Conservation (phyloP, 2,797 vertebrate species). For the Anas acuta region DNA sequence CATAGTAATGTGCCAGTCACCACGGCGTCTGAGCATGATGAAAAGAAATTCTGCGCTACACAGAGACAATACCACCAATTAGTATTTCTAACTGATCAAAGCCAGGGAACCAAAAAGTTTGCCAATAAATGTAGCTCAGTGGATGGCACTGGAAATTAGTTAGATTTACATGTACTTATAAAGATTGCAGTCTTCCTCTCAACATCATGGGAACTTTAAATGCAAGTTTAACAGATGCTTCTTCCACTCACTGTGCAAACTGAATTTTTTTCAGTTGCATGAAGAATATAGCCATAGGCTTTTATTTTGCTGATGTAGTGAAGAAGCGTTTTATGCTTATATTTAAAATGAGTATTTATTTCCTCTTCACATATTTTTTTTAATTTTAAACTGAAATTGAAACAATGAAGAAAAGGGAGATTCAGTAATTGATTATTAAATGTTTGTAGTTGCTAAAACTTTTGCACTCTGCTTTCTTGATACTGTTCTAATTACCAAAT, state of each 20-base stretch:
- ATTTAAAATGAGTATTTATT: not conserved
- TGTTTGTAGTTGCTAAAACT: not conserved
- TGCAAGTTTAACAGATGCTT: not conserved
- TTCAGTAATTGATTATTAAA: not conserved
- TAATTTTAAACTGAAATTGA: constrained; percentile 25
- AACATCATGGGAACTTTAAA: not conserved
- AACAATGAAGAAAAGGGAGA: not conserved
- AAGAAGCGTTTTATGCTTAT: constrained; percentile 14
- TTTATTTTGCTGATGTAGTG: not conserved
- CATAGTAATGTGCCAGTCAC: constrained; percentile 57
- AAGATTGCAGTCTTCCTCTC: constrained; percentile 14
- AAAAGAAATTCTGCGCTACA: constrained; percentile 70
- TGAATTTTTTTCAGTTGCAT: not conserved
- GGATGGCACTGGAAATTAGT: constrained; percentile 48
- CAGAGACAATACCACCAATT: constrained; percentile 62
- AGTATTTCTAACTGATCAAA: constrained; percentile 64
- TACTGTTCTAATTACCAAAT: not conserved
- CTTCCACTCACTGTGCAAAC: not conserved
- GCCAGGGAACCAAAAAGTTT: constrained; percentile 57
- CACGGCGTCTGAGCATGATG: constrained; percentile 44
- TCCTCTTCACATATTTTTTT: not conserved
- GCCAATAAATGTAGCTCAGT: constrained; percentile 66
- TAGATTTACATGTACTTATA: constrained; percentile 38
- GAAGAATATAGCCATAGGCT: not conserved
- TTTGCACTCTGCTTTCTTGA: not conserved